Evolutionary conservation across 2,113 vertebrate genomes (phyloP).

Genomic region (Mastomys natalensis): DNA sequence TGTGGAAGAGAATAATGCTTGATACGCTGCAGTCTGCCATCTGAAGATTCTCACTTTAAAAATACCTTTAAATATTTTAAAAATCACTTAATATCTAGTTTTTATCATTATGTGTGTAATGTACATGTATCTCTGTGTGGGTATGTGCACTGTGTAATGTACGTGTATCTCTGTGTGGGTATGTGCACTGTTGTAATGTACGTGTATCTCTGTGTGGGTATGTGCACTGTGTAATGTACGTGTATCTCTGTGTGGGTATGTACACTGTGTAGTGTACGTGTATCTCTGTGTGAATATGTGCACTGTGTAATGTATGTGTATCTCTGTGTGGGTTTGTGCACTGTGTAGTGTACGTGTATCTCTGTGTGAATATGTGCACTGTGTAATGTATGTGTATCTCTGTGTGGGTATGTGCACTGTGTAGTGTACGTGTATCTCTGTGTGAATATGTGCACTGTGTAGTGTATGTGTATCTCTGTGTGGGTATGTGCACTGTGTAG

Average conservation of each 20-base stretch:
- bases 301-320: background rate
- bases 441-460: background rate
- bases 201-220: background rate
- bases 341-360: background rate
- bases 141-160: no score
- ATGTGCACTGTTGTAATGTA: background rate
- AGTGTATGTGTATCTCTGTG: background rate
- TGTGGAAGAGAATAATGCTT: background rate
- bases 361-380: background rate
- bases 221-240: background rate
- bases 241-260: background rate
- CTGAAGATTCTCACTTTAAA: background rate
- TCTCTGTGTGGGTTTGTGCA: background rate
- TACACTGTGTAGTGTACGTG: background rate
- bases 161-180: background rate
- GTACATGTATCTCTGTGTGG: background rate
- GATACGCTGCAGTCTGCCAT: background rate
- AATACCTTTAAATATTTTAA: background rate
- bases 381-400: background rate
- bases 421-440: no score
- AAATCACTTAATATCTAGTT: background rate
- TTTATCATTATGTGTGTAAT: background rate
- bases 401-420: background rate
- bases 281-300: background rate
- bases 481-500: background rate